phyloP scores from a whole-genome alignment of 2,113 vertebrate genomes.

The Steatornis caripensis region DNA sequence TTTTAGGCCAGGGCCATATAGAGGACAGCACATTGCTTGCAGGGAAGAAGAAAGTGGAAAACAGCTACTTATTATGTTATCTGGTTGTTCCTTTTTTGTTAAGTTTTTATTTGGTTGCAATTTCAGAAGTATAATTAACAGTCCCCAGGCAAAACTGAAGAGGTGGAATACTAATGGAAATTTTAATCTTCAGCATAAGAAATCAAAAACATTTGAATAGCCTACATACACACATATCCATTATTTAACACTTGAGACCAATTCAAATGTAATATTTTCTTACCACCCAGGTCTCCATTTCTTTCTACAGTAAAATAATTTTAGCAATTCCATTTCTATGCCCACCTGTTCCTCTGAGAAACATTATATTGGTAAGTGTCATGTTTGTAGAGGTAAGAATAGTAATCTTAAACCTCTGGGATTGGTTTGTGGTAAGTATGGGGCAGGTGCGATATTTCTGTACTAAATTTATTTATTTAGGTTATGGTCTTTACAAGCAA shows the following conservation, averaged over 20 bases:
- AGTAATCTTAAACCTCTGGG: background rate
- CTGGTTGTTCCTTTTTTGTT: slow-evolving; percentile 3
- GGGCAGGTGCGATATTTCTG: background rate
- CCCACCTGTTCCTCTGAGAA: background rate
- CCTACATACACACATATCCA: slow-evolving; percentile 4
- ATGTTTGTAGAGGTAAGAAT: background rate
- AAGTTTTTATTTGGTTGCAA: slow-evolving; percentile 37
- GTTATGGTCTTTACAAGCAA: background rate
- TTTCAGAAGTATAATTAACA: slow-evolving; percentile 63
- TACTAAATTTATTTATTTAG: background rate
- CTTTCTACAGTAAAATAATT: background rate
- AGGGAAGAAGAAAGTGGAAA: background rate
- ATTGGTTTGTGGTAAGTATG: background rate
- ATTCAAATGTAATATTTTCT: slow-evolving; percentile 25
- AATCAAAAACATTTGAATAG: slow-evolving; percentile 54
- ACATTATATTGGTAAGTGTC: background rate
- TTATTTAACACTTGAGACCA: slow-evolving; percentile 55
- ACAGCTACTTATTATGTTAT: background rate
- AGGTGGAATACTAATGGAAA: slow-evolving; percentile 65
- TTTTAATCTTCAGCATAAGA: slow-evolving; percentile 56
- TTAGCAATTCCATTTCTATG: background rate
- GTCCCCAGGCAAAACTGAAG: slow-evolving; percentile 58
- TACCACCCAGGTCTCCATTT: background rate
- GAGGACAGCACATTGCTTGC: background rate
- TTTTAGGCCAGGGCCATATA: background rate